phyloP scores from a whole-genome alignment of 1,140 invertebrate species.

The Cyphomyrmex costatus region DNA sequence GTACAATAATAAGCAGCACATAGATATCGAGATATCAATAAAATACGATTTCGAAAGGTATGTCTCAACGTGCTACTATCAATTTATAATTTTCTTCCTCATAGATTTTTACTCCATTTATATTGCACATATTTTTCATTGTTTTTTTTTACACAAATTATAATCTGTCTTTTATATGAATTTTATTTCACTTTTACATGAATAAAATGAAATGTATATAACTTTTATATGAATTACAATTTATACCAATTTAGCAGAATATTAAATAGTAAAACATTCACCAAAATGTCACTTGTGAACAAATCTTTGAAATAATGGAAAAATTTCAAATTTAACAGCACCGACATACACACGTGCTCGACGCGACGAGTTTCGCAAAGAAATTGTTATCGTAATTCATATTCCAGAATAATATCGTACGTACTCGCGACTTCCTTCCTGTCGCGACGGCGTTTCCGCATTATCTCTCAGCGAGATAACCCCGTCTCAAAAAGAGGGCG shows the following conservation, averaged over 20 bases:
- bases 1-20: background rate
- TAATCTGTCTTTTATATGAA: too few species aligned
- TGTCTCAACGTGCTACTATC: background rate
- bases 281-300: background rate
- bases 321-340: background rate
- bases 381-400: conserved; percentile 24
- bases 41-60: background rate
- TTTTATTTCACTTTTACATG: too few species aligned
- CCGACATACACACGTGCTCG: background rate
- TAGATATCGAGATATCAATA: background rate
- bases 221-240: background rate
- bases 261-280: conserved; percentile 21
- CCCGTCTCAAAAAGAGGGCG: conserved; percentile 18
- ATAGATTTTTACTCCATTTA: background rate
- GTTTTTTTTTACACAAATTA: conserved; percentile 4
- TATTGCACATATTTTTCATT: background rate
- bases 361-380: background rate
- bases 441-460: conserved; percentile 20
- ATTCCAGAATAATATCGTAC: background rate
- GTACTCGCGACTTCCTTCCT: conserved; percentile 3
- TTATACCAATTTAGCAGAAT: background rate
- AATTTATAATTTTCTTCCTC: background rate
- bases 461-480: conserved; percentile 34
- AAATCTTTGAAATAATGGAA: background rate
- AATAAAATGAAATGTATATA: too few species aligned